Conservation (phyloP, 2,797 vertebrate species). For the Alcedo quadribrachys region DNA sequence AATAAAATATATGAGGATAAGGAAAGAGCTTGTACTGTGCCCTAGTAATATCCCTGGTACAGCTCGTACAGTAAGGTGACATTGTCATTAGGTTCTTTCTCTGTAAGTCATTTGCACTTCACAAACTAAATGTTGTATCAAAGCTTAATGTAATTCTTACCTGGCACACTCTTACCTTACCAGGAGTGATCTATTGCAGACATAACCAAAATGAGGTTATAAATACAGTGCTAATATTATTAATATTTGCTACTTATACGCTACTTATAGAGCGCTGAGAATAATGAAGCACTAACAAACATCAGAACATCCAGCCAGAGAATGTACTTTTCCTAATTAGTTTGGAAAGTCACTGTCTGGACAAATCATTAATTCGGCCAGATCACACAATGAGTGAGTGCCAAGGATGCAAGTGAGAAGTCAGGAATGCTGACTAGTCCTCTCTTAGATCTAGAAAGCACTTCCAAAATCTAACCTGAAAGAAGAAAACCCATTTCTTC, state of each 20-base stretch:
- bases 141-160: conserved; percentile 9
- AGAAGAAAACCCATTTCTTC: neutral
- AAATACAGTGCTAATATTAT: neutral
- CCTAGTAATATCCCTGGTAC: neutral
- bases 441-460: neutral
- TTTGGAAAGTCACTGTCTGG: neutral
- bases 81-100: conserved; percentile 22
- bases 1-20: conserved; percentile 41
- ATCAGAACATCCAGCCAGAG: neutral
- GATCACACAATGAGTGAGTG: neutral
- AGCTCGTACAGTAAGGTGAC: neutral
- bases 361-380: neutral
- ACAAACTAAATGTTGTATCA: neutral
- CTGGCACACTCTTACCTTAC: neutral
- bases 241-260: neutral
- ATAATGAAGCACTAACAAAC: neutral
- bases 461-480: neutral
- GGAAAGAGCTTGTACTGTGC: neutral
- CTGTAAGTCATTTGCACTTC: conserved; percentile 20
- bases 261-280: neutral
- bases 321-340: neutral
- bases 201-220: neutral
- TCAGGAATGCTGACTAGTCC: neutral
- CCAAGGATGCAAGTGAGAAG: neutral
- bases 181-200: neutral